Evolutionary conservation across 2,797 vertebrate genomes (phyloP), one percentile per base, ranked within the genome.

Genomic region (Betta splendens): DNA sequence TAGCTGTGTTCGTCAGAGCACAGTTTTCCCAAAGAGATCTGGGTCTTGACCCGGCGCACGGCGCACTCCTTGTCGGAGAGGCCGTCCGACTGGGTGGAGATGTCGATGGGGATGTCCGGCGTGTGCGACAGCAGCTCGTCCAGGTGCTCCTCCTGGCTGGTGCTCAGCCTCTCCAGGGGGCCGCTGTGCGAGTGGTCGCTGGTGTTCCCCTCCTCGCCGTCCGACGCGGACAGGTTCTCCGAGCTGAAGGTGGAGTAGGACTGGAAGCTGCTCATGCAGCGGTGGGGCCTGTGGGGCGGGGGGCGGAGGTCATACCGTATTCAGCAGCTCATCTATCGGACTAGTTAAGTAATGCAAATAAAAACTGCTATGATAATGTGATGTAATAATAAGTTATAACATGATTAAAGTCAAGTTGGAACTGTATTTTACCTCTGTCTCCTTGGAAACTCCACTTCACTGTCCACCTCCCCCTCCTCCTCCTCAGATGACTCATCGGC

Each of bases 181-280:
- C 92, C 92, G 17, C 93, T 93, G 91, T 96, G 95, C 0, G 96
- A 99, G 81, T 96, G 98, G 78, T 99, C 97, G 1, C 97, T 99
- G 12, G 98, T 99, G 88, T 99, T 99, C n/a, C 97, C 96, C 82
- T 99, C 98, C 84, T 99, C 98, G 13, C 96, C 97, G 0, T 99
- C 98, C 0, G 97, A 98, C 80, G 94, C 96, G 0, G 98, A 99
- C 87, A 98, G 92, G 80, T 99, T 99, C 90, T 99, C 98, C 0
- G 98, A 99, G 86, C 98, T 99, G 85, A 99, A 98, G 37, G 98
- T 99, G 5, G 98, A 99, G 77, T 98, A 98, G 0, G 97, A 99
- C 93, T 98, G 95, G 85, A 95, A 99, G 88, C 94, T 97, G 84
- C 94, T 95, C 87, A 99, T 97, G 54, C 95, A 98, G 67, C 95